A percentile compares a stretch with the other conserved stretches of the same genome.
Conservation (phyloP, 2,888 invertebrate genomes). For the Altica lythri region DNA sequence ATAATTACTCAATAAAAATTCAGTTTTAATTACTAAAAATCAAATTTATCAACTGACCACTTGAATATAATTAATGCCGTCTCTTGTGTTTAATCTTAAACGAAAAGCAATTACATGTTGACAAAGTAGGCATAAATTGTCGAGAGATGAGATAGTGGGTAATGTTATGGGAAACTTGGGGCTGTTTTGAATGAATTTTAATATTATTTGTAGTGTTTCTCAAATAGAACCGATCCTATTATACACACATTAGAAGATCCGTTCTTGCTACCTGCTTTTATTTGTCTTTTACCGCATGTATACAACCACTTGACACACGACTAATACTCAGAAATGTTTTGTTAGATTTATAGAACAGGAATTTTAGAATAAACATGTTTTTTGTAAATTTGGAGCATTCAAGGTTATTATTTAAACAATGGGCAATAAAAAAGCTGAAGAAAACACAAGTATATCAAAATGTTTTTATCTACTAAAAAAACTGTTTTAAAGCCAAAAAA, state of each 20-base stretch:
- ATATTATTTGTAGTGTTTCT: conserved; percentile 34
- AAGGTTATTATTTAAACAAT: no score
- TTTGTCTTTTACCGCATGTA: conserved; percentile 29
- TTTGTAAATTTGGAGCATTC: no score
- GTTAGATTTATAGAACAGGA: no score
- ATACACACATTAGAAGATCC: conserved; percentile 41
- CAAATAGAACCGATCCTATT: conserved; percentile 39
- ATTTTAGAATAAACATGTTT: no score
- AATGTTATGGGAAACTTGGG: conserved; percentile 15
- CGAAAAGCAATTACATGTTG: conserved; percentile 12
- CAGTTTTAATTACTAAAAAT: neutral
- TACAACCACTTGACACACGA: neutral
- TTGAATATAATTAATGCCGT: conserved; percentile 9
- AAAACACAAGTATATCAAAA: no score
- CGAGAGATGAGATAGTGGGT: conserved; percentile 13
- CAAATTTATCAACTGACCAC: conserved; percentile 3
- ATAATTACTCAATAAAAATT: neutral
- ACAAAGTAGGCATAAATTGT: conserved; percentile 18
- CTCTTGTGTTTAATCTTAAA: conserved; percentile 13
- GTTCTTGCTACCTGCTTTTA: conserved; percentile 41
- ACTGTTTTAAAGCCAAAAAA: no score
- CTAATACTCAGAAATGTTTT: neutral
- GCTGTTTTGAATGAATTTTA: conserved; percentile 23
- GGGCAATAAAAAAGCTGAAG: no score
- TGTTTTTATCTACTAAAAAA: no score